Base-by-base conservation (phyloP, 1,140 invertebrate species). In the Ectropis grisescens region DNA sequence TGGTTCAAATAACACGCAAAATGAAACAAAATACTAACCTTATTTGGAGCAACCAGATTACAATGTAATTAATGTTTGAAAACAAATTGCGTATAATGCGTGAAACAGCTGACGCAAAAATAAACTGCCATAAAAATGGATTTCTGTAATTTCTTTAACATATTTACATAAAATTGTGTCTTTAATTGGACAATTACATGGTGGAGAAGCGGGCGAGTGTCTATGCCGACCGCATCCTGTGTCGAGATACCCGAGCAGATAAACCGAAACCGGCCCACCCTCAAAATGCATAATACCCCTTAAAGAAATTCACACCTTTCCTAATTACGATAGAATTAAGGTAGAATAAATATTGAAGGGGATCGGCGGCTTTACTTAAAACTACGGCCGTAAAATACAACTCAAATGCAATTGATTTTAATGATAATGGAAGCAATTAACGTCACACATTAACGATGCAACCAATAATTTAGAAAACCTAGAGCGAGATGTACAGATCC, bases 111-210 rank as follows among this genome's bases (percentile, higher is more conserved):
- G n/a, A n/a, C n/a, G n/a, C n/a, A n/a, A n/a, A n/a, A n/a, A n/a
- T n/a, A n/a, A n/a, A n/a, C n/a, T n/a, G n/a, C n/a, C n/a, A n/a
- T n/a, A n/a, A n/a, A n/a, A n/a, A n/a, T n/a, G n/a, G n/a, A 2
- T 22, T 33, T 30, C 10, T 30, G 25, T 37, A 30, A 29, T 45
- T 47, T 50, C 35, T 14, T 40, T 15, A 42, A 48, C 31, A 47
- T 59, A 76, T 76, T 71, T 72, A 66, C 66, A 72, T 74, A 67
- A 69, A 76, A 71, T 61, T 62, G 37, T 58, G 51, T 46, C 47
- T 66, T 67, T 71, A 76, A 76, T 76, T 76, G 61, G 68, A 64
- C 69, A 65, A 71, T 76, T 74, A 72, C 65, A 59, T 49, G 55
- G 52, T 52, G 47, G 49, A 53, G 40, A 46, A 43, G 46, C 30